These are phyloP conservation scores for Leptothorax acervorum DNA, from an alignment of 2,888 invertebrate genomes.

Conservation along the genomic window DNA sequence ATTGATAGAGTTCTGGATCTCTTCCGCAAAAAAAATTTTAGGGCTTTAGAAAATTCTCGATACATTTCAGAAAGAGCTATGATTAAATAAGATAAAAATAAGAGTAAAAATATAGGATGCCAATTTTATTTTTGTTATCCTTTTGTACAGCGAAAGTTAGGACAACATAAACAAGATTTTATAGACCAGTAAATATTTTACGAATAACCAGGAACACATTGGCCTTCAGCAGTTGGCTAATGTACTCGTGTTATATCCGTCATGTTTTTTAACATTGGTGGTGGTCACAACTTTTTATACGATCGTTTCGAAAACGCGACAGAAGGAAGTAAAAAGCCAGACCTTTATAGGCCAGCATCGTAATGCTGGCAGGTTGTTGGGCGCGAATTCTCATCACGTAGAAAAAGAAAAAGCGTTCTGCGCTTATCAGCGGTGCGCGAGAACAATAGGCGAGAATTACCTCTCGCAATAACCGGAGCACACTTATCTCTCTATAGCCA, in stretches of 20 bases:
- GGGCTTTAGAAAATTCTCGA: not conserved
- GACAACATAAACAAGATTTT: not conserved
- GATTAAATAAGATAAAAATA: not conserved
- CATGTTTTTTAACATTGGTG: constrained; percentile 7
- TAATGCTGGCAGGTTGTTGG: constrained; percentile 1
- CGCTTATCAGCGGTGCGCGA: constrained; percentile 54
- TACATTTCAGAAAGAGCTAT: not conserved
- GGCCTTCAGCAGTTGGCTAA: not conserved
- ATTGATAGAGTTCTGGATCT: not conserved
- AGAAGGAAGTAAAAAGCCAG: constrained; percentile 12
- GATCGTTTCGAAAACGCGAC: constrained; percentile 33
- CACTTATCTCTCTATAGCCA: constrained; percentile 49
- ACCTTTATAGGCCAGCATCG: constrained; percentile 36
- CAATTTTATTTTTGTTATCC: not conserved
- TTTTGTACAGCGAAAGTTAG: not conserved
- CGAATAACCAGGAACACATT: not conserved
- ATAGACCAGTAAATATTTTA: constrained; percentile 23
- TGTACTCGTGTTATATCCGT: not conserved
- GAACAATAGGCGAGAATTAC: constrained; percentile 55
- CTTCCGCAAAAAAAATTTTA: not conserved
- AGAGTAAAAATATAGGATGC: not conserved
- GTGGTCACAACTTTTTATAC: constrained; percentile 15
- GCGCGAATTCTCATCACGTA: constrained; percentile 43
- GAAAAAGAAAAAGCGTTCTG: constrained; percentile 42
- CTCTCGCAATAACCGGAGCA: constrained; percentile 48